phyloP scores from a whole-genome alignment of 64 coral and sea anemone genomes.

The Porites australiensis region DNA sequence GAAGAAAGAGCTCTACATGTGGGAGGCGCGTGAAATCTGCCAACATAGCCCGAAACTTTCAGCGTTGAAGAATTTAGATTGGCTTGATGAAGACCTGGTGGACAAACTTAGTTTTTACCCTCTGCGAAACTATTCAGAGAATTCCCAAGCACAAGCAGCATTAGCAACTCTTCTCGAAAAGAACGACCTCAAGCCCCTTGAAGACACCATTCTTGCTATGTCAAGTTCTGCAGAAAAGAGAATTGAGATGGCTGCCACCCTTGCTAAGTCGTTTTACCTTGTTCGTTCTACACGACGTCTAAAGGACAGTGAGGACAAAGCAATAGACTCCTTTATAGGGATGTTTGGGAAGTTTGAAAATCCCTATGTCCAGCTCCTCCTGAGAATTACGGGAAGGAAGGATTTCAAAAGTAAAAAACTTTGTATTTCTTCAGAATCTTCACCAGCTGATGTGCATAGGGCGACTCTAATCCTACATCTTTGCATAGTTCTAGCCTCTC shows the following conservation, averaged over 20 bases:
- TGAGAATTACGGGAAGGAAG: slow-evolving; percentile 36
- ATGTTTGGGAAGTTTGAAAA: not conserved
- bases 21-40: slow-evolving; percentile 50
- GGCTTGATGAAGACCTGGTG: not conserved
- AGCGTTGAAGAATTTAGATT: slow-evolving; percentile 37
- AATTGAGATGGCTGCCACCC: slow-evolving; percentile 39
- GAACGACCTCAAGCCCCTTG: slow-evolving; percentile 6
- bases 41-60: slow-evolving; percentile 47
- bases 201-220: slow-evolving; percentile 26
- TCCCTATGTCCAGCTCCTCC: slow-evolving; percentile 63
- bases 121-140: not conserved
- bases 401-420: slow-evolving; percentile 52
- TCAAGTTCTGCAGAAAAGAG: slow-evolving; percentile 22
- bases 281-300: slow-evolving; percentile 66
- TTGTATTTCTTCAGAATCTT: slow-evolving; percentile 71
- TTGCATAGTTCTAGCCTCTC: slow-evolving; percentile 52
- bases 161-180: slow-evolving; percentile 26
- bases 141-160: slow-evolving; percentile 39
- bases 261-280: slow-evolving; percentile 72
- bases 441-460: slow-evolving; percentile 62
- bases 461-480: slow-evolving; percentile 74
- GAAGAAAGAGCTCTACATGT: slow-evolving; percentile 57
- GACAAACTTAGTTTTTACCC: slow-evolving; percentile 21
- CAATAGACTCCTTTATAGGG: slow-evolving; percentile 42
- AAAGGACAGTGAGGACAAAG: slow-evolving; percentile 83